phyloP scores from a whole-genome alignment of 2,797 vertebrate species.

The Loris lydekkerianus region DNA sequence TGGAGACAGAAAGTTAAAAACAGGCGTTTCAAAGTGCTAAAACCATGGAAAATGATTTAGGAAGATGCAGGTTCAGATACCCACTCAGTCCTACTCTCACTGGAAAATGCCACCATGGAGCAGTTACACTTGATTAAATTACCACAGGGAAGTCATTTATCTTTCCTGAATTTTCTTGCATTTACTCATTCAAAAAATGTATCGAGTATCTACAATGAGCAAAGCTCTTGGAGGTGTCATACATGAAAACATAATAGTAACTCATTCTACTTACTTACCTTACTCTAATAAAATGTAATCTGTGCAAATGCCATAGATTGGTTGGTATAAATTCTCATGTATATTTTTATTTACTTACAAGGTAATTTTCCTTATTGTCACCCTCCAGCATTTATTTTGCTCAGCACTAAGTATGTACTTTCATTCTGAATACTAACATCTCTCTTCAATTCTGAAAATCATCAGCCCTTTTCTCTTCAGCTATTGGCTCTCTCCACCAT shows the following conservation, averaged over 20 bases:
- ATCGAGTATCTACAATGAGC: neutral
- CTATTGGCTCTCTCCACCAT: neutral
- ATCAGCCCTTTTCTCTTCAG: neutral
- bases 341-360: neutral
- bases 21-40: neutral
- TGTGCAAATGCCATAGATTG: neutral
- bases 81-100: neutral
- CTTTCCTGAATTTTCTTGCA: slow-evolving; percentile 27
- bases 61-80: neutral
- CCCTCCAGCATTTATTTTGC: slow-evolving; percentile 21
- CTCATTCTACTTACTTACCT: neutral
- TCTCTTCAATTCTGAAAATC: neutral
- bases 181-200: slow-evolving; percentile 48
- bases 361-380: neutral
- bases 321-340: neutral
- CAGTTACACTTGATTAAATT: slow-evolving; percentile 21
- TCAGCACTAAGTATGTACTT: neutral
- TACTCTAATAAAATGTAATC: neutral
- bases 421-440: neutral
- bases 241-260: neutral
- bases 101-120: neutral
- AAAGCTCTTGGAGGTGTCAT: neutral
- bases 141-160: neutral
- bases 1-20: neutral
- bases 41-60: slow-evolving; percentile 42